Conservation (phyloP, 2,888 invertebrate species). For the Diploptera punctata region DNA sequence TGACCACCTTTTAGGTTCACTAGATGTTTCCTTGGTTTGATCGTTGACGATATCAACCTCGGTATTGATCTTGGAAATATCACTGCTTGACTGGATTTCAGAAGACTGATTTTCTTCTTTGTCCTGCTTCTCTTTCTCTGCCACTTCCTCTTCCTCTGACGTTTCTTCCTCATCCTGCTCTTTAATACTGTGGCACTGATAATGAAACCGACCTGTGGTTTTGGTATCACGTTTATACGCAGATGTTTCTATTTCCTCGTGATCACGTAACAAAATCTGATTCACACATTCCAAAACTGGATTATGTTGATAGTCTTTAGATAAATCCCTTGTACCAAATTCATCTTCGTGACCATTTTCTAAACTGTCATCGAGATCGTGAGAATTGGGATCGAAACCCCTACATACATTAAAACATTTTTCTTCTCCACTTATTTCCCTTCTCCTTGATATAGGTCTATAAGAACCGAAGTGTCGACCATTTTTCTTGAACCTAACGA, state of each 20-base stretch:
- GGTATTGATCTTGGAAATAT: neutral
- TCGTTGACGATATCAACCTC: neutral
- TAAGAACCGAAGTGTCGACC: conserved; percentile 29
- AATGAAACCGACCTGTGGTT: conserved; percentile 55
- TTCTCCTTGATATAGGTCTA: conserved; percentile 61
- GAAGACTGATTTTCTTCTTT: too few relatives aligned
- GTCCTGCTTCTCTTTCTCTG: too few relatives aligned
- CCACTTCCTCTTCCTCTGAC: too few relatives aligned
- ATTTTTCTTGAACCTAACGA: conserved; percentile 35
- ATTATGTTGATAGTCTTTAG: conserved; percentile 69
- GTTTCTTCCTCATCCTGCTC: conserved; percentile 41
- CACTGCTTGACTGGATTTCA: neutral
- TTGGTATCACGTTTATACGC: too few relatives aligned
- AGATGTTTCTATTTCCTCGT: conserved; percentile 31
- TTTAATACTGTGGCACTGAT: conserved; percentile 41
- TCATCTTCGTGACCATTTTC: conserved; percentile 60
- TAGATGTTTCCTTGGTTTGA: neutral
- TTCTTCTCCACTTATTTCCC: neutral
- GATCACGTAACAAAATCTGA: conserved; percentile 79
- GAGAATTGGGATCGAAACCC: too few relatives aligned
- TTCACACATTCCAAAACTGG: conserved; percentile 87
- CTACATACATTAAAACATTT: too few relatives aligned
- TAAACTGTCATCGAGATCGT: conserved; percentile 55
- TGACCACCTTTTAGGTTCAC: conserved; percentile 4
- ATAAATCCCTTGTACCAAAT: conserved; percentile 38